Evolutionary conservation across 2,888 invertebrate genomes (phyloP).

Genomic region (Leucophenga maculata): DNA sequence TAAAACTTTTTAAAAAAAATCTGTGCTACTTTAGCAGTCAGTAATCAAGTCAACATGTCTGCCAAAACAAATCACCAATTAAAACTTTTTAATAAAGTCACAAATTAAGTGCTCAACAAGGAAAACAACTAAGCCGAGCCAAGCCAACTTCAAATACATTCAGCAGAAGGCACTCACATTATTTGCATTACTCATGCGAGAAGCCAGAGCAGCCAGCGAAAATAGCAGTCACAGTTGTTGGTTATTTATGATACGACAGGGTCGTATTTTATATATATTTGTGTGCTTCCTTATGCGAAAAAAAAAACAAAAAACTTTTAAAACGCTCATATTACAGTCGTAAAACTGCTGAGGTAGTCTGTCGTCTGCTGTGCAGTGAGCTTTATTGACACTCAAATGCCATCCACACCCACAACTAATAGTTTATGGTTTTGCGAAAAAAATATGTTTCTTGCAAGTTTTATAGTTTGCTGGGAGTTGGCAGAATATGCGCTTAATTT

Average conservation of each 20-base stretch:
- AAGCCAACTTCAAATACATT: neutral
- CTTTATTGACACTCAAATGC: too few relatives aligned
- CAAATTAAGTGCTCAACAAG: neutral
- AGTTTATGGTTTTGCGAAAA: too few relatives aligned
- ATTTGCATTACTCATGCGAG: slow-evolving; percentile 17
- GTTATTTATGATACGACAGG: slow-evolving; percentile 44
- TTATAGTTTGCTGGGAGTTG: too few relatives aligned
- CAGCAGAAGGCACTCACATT: neutral
- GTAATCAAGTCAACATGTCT: too few relatives aligned
- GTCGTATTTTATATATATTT: neutral
- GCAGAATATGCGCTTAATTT: too few relatives aligned
- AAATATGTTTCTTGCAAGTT: too few relatives aligned
- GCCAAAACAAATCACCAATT: neutral
- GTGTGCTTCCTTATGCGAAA: neutral
- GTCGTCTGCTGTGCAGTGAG: too few relatives aligned
- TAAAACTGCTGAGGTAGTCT: neutral
- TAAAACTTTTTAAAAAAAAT: too few relatives aligned
- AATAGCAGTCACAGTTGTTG: slow-evolving; percentile 20
- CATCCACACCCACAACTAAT: too few relatives aligned
- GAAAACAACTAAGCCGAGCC: neutral
- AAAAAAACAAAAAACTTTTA: neutral
- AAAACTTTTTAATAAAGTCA: slow-evolving; percentile 11
- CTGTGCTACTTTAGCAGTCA: too few relatives aligned
- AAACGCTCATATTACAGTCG: neutral
- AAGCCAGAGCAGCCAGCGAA: neutral